These are phyloP conservation scores for Cistogaster globosa DNA, from an alignment of 2,888 invertebrate species.

Conservation along the genomic window DNA sequence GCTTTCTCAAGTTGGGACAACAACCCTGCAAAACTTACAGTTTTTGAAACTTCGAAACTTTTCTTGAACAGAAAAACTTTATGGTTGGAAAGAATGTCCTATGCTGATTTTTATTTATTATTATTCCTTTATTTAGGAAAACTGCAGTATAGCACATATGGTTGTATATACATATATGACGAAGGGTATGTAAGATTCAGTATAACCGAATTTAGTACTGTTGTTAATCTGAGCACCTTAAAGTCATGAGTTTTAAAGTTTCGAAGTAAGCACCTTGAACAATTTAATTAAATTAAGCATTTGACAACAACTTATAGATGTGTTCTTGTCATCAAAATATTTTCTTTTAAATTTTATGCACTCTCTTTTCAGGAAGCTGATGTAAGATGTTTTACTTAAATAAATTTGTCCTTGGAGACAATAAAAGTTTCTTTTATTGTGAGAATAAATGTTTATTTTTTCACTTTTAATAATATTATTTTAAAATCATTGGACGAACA, in stretches of 20 bases:
- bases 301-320: too few relatives aligned
- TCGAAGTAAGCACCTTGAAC: conserved; percentile 24
- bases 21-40: too few relatives aligned
- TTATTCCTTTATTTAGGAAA: too few relatives aligned
- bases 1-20: too few relatives aligned
- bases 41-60: too few relatives aligned
- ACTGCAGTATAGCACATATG: too few relatives aligned
- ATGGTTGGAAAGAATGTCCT: too few relatives aligned
- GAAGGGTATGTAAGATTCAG: too few relatives aligned
- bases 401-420: background rate
- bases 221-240: background rate
- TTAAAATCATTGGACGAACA: conserved; percentile 53
- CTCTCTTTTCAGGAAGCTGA: background rate
- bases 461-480: conserved; percentile 54
- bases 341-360: too few relatives aligned
- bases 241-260: background rate
- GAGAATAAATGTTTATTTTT: background rate
- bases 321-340: conserved; percentile 3
- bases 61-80: too few relatives aligned
- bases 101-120: too few relatives aligned
- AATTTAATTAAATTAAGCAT: conserved; percentile 63
- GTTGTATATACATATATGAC: too few relatives aligned
- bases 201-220: background rate
- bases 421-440: conserved; percentile 11
- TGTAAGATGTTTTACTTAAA: background rate